These are phyloP conservation scores for Hemitrygon akajei DNA, from an alignment of 2,797 vertebrate genomes.

Conservation along the genomic window DNA sequence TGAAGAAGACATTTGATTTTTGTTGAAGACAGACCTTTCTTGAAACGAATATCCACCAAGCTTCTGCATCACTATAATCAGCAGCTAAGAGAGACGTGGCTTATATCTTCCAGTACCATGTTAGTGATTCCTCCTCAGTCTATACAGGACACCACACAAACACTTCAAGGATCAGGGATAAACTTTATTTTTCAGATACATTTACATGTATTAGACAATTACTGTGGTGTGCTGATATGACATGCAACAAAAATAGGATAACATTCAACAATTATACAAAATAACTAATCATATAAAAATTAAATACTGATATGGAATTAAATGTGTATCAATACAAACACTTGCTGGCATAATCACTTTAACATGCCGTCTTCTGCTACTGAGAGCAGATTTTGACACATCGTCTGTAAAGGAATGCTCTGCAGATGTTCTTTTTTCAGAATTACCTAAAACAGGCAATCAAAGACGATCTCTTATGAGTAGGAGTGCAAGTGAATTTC, in stretches of 20 bases:
- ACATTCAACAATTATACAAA: too few relatives aligned
- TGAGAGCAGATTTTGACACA: not conserved
- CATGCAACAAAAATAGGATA: too few relatives aligned
- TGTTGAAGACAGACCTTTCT: not conserved
- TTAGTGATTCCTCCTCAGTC: not conserved
- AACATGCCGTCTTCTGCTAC: not conserved
- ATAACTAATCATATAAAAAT: too few relatives aligned
- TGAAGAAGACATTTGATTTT: not conserved
- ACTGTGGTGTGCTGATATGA: too few relatives aligned
- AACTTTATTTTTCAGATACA: too few relatives aligned
- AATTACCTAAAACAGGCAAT: not conserved
- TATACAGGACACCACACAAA: not conserved
- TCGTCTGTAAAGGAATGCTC: not conserved
- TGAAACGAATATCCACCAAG: not conserved
- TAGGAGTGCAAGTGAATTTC: too few relatives aligned
- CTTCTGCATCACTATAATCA: too few relatives aligned
- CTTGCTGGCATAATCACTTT: not conserved
- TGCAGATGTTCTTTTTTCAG: not conserved
- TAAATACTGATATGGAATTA: too few relatives aligned
- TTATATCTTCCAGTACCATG: not conserved
- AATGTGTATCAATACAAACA: not conserved
- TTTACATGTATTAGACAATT: too few relatives aligned
- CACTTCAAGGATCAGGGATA: too few relatives aligned
- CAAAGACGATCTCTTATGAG: not conserved
- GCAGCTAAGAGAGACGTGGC: not conserved